These are phyloP conservation scores for Nothocercus julius DNA, from an alignment of 2,113 vertebrate genomes.

Conservation along the genomic window DNA sequence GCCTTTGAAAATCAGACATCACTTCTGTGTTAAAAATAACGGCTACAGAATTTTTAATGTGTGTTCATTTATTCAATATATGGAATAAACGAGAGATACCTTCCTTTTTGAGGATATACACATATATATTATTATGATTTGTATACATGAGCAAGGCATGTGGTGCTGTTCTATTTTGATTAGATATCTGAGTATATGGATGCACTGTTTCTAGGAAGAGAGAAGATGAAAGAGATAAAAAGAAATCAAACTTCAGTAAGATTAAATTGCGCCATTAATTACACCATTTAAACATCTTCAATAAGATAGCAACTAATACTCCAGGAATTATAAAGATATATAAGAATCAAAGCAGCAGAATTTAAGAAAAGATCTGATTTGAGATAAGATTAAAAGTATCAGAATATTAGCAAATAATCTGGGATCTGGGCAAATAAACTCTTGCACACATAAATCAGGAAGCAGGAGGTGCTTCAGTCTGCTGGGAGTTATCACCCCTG, in stretches of 20 bases:
- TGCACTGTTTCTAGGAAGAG: neutral
- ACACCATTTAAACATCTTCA: neutral
- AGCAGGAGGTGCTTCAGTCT: neutral
- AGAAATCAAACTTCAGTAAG: fast-evolving
- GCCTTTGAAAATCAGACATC: neutral
- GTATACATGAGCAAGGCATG: neutral
- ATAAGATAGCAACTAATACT: neutral
- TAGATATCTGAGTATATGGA: neutral
- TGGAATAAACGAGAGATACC: neutral
- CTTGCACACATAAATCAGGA: neutral
- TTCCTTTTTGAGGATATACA: neutral
- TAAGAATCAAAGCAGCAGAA: neutral
- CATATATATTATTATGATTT: neutral
- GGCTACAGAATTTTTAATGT: neutral
- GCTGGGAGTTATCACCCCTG: neutral
- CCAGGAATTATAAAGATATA: neutral
- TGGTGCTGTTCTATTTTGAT: neutral
- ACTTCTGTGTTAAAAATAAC: neutral
- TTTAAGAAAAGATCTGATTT: neutral
- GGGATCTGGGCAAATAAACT: neutral
- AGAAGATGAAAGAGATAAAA: neutral
- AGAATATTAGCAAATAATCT: neutral
- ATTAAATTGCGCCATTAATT: neutral
- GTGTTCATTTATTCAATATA: neutral
- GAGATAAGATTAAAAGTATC: neutral